Evolutionary conservation across 2,888 invertebrate genomes (phyloP).

Genomic region (Polyommatus icarus): DNA sequence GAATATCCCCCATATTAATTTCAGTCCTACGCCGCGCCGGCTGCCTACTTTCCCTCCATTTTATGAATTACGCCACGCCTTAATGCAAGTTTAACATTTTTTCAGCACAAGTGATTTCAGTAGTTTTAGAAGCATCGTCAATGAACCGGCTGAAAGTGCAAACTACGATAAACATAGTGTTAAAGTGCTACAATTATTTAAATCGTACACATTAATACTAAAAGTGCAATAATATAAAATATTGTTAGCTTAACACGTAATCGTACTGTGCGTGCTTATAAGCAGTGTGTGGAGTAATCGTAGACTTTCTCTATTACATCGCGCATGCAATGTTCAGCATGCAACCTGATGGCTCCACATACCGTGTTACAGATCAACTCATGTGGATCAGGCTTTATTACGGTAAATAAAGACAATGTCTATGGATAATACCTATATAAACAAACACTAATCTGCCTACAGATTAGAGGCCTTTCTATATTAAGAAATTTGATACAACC

Average conservation of each 20-base stretch:
- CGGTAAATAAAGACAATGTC: neutral
- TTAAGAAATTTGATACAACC: too few relatives aligned
- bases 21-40: too few relatives aligned
- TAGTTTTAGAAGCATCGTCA: too few relatives aligned
- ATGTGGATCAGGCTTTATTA: constrained; percentile 14
- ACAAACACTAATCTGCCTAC: too few relatives aligned
- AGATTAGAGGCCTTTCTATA: too few relatives aligned
- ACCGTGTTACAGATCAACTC: constrained; percentile 59
- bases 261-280: constrained; percentile 33
- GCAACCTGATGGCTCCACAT: constrained; percentile 56
- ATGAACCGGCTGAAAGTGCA: neutral
- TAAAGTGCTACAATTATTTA: neutral
- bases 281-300: constrained; percentile 50
- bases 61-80: too few relatives aligned
- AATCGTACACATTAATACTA: neutral
- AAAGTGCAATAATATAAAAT: constrained; percentile 7
- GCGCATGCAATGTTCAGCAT: constrained; percentile 61
- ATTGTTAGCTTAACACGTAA: constrained; percentile 4
- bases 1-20: too few relatives aligned
- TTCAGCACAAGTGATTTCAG: too few relatives aligned
- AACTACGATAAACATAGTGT: neutral
- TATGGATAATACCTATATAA: too few relatives aligned
- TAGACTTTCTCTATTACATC: constrained; percentile 56
- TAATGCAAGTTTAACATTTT: too few relatives aligned
- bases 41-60: too few relatives aligned